Conservation (phyloP, 2,113 vertebrate genomes). For the Dipodomys spectabilis region DNA sequence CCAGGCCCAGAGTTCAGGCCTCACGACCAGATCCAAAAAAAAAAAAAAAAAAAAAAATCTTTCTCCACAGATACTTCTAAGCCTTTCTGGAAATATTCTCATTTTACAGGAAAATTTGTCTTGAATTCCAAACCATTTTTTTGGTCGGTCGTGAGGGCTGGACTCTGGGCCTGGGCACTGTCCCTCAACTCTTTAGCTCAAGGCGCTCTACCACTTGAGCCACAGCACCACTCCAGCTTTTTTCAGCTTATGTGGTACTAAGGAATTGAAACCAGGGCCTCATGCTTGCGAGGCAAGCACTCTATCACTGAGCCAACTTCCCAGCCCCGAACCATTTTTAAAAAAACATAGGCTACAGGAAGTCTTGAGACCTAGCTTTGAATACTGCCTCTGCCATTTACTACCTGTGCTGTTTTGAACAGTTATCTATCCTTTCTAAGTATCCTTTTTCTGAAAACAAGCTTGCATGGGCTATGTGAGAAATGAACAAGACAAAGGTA, state of each 20-base stretch:
- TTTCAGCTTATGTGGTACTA: no score
- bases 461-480: neutral
- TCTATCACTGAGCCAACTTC: no score
- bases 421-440: slow-evolving; percentile 13
- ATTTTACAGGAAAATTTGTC: neutral
- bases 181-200: no score
- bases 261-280: no score
- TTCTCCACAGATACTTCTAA: neutral
- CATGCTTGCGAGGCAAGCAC: no score
- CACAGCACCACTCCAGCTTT: no score
- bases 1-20: no score
- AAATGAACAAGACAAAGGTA: neutral
- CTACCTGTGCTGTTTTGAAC: neutral
- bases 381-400: neutral
- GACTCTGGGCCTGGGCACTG: no score
- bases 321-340: neutral
- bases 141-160: neutral
- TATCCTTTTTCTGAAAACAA: slow-evolving; percentile 16
- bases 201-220: no score
- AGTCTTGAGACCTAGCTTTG: neutral
- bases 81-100: neutral
- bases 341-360: neutral
- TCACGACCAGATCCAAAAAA: no score
- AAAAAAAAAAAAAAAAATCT: no score
- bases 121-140: slow-evolving; percentile 4